Percentiles rank a stretch among this genome's conserved stretches.
These are phyloP conservation scores for Diglossa brunneiventris DNA, from an alignment of 2,113 vertebrate species.

Conservation along the genomic window DNA sequence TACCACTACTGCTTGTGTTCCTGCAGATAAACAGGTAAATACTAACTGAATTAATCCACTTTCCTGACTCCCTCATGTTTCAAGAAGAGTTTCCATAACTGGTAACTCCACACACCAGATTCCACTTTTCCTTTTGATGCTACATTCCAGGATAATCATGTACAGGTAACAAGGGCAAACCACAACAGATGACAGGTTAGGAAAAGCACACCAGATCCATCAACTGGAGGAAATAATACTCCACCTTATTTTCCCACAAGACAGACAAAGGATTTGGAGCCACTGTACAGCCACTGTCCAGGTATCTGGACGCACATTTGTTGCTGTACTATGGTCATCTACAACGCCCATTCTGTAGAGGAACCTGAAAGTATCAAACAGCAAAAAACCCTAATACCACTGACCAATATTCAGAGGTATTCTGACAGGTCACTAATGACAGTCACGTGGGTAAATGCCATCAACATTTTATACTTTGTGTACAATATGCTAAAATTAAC, in stretches of 20 bases:
- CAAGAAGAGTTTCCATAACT: not conserved
- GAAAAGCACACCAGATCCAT: not conserved
- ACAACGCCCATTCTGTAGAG: not conserved
- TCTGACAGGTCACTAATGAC: not conserved
- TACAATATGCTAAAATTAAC: not conserved
- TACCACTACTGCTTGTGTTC: not conserved
- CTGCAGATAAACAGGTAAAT: not conserved
- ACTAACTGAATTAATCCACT: not conserved
- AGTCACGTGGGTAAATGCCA: not conserved
- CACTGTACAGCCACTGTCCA: too few relatives aligned
- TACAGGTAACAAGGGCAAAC: not conserved
- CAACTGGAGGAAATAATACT: not conserved
- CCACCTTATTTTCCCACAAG: not conserved
- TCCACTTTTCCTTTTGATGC: not conserved
- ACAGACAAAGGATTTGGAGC: not conserved
- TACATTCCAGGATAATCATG: not conserved
- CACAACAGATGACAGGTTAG: not conserved
- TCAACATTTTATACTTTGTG: not conserved
- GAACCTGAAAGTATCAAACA: not conserved
- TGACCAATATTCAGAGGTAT: not conserved
- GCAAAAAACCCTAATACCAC: not conserved
- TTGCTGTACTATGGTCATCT: rapidly evolving
- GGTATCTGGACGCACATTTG: not conserved
- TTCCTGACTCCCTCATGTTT: not conserved
- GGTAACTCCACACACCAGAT: not conserved